These are phyloP conservation scores for Amblyraja radiata DNA, from an alignment of 2,797 vertebrate species.

Conservation along the genomic window DNA sequence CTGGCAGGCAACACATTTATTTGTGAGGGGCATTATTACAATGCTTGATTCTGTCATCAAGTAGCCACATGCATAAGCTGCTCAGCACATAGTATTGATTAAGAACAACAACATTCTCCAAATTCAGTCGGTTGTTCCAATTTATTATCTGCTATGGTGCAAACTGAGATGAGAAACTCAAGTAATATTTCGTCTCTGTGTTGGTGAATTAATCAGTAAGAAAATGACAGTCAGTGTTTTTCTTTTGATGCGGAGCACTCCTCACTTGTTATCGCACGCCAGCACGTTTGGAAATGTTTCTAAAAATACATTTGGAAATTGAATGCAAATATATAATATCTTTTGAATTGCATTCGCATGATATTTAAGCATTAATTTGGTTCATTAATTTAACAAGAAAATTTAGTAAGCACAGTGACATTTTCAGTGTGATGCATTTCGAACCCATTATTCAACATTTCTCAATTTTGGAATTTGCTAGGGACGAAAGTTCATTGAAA, in stretches of 20 bases:
- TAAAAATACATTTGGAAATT: neutral
- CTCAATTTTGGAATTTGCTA: constrained; percentile 32
- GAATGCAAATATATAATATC: neutral
- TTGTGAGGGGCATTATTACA: neutral
- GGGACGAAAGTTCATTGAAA: constrained; percentile 32
- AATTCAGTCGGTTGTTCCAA: neutral
- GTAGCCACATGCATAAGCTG: neutral
- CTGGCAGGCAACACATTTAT: neutral
- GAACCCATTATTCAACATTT: constrained; percentile 11
- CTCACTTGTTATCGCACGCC: neutral
- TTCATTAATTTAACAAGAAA: constrained; percentile 24
- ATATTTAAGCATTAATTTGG: neutral
- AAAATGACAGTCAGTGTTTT: neutral
- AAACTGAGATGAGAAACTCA: neutral
- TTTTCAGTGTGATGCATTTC: constrained; percentile 5
- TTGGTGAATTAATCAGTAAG: neutral
- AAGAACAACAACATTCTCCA: neutral
- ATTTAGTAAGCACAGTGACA: constrained; percentile 1
- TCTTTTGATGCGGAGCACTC: neutral
- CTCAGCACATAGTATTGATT: neutral
- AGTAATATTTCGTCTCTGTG: neutral
- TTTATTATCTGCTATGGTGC: neutral
- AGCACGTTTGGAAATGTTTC: neutral
- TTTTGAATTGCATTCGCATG: neutral
- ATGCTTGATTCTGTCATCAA: neutral